Base-by-base conservation (phyloP, 2,888 invertebrate species). In the Andrena camellia region DNA sequence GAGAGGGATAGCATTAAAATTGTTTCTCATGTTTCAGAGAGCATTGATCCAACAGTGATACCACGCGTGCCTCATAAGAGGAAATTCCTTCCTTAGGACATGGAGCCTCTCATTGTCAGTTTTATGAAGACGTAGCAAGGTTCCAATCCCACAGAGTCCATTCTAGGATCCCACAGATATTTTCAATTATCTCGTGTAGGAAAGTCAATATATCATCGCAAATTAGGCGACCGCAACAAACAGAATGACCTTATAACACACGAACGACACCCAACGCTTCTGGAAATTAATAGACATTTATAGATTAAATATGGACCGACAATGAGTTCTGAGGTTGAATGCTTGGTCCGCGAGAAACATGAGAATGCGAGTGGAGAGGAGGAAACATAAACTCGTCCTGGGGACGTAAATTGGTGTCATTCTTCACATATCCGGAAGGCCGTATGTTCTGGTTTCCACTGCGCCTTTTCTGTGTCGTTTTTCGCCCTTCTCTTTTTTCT, bases 321-420 rank as follows among this genome's bases (percentile, higher is more conserved):
- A n/a, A n/a, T 20, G 57, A 69, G 81, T 69, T 26, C 52, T 23
- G 33, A 5, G 48, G 23, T 63, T 50, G 68, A 68, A 54, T 68
- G 35, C 31, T 42, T 35, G 73, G 60, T 50, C 42, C 31, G 48
- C 70, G 29, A 17, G 52, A n/a, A 70, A 67, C 66, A 42, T 33
- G 50, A 20, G 59, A 77, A 69, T 67, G 66, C 66, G 31, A 67
- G 20, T 73, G 54, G 26, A 67, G 77, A 81, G 20, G 62, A 62
- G 63, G 62, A 78, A 84, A 78, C 83, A 78, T 82, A 84, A 82
- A 78, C 66, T 83, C 72, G 72, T 84, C 79, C 74, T 66, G 67
- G 60, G 42, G 67, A 84, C 83, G 85, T 86, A 86, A 88, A 88
- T 86, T 83, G 88, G 85, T 78, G 83, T 85, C 83, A 74, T 84